Evolutionary conservation across 1,140 invertebrate species (phyloP), one percentile per base, ranked within the genome.

Genomic region (Pissodes strobi): DNA sequence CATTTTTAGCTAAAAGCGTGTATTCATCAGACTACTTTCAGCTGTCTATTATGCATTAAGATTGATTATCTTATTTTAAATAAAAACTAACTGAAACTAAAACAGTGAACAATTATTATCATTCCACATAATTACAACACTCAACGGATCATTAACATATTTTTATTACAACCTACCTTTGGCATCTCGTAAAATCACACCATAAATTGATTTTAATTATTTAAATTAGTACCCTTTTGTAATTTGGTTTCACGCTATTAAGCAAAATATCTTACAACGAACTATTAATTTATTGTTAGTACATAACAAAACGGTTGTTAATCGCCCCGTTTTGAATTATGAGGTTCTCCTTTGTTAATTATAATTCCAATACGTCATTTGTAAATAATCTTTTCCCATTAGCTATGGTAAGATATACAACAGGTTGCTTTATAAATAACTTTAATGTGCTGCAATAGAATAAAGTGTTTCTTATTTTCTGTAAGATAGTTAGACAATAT

Each of bases 281-380:
- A 49, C 57, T 49, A 60, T 60, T 49, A 60, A 60, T 60, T n/a
- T 60, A 60, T 60, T 60, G 57, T 60, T 49, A n/a, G 15, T 37
- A 60, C 45, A 51, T 51, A 49, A 60, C 34, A 49, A 49, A 60
- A 60, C 45, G 23, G 43, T 27, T 60, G 45, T 48, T 60, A 60
- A 60, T 51, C 45, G 57, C 12, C n/a, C n/a, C n/a, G 18, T 15
- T 23, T 9, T 49, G 46, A 60, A 27, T 60, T 60, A 60, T 51
- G 57, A 37, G 45, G 46, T 51, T 60, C 57, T 46, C 45, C 17
- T 37, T 17, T 43, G 38, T 39, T 60, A 45, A 60, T 60, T 60
- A 60, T 49, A 49, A 60, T 60, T 49, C 45, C 57, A 22, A 51
- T 49, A 60, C 43, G 18, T 56, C 34, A 53, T 53, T 53, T 56